Conservation (phyloP, 2,113 vertebrate species). For the Grammomys dolichurus region DNA sequence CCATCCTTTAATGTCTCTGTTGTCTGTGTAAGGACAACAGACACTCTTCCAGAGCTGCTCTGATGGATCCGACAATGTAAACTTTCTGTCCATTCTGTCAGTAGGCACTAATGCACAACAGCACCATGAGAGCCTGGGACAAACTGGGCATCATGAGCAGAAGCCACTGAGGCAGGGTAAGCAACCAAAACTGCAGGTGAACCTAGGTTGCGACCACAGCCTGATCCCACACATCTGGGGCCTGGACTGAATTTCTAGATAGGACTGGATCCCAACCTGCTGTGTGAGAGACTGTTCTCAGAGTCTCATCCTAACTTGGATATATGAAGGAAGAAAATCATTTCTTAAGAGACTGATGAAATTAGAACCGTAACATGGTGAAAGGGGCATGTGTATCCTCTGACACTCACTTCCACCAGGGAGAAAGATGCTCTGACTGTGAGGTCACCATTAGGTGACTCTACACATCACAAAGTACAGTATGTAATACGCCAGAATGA, state of each 20-base stretch:
- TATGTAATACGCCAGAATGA: rapidly evolving
- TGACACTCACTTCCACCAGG: background rate
- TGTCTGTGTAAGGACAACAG: background rate
- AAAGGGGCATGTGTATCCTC: background rate
- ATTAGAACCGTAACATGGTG: background rate
- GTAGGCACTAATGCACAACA: background rate
- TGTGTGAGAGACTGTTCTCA: background rate
- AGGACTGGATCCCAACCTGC: background rate
- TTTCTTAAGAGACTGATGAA: background rate
- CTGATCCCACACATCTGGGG: background rate
- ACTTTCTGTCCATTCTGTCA: background rate
- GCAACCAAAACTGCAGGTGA: background rate
- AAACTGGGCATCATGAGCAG: background rate
- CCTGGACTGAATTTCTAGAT: conserved; percentile 5
- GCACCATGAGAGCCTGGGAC: background rate
- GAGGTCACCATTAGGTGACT: rapidly evolving
- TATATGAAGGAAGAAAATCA: background rate
- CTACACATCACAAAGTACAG: rapidly evolving
- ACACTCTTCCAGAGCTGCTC: background rate
- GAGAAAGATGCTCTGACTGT: background rate
- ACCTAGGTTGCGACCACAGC: background rate
- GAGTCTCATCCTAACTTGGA: background rate
- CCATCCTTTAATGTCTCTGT: conserved; percentile 19
- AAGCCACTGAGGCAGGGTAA: background rate
- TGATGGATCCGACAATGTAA: conserved; percentile 20